Conservation (phyloP, 2,113 vertebrate species). For the Periophthalmus modestus region DNA sequence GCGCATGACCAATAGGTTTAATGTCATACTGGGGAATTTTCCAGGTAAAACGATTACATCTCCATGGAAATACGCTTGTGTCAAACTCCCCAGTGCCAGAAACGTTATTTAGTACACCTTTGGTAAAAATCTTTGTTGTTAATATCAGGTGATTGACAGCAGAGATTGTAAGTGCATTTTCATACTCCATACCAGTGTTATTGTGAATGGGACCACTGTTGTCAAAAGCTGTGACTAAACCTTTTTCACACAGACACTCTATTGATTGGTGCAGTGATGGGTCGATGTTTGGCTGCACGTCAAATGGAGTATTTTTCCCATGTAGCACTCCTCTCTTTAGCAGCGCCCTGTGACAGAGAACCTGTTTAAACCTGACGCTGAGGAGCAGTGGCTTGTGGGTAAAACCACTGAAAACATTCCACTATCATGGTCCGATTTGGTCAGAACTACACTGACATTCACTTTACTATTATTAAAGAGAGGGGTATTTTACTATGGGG, state of each 20-base stretch:
- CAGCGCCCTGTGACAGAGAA: background rate
- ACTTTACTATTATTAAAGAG: background rate
- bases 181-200: too few relatives aligned
- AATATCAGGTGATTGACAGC: background rate
- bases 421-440: background rate
- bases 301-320: conserved; percentile 2
- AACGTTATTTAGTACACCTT: background rate
- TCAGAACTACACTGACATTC: background rate
- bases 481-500: too few relatives aligned
- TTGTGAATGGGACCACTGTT: background rate
- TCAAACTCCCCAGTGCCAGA: too few relatives aligned
- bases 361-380: conserved; percentile 9
- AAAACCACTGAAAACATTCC: conserved; percentile 25
- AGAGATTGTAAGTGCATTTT: background rate
- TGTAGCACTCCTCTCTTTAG: background rate
- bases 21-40: too few relatives aligned
- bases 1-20: too few relatives aligned
- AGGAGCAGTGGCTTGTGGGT: conserved; percentile 33
- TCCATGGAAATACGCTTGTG: too few relatives aligned
- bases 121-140: background rate
- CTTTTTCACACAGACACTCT: background rate
- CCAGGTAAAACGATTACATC: too few relatives aligned
- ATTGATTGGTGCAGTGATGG: background rate
- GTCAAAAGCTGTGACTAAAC: conserved; percentile 1
- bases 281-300: background rate